Base-by-base conservation (phyloP, 2,888 invertebrate genomes). In the Ypsolopha sequella region DNA sequence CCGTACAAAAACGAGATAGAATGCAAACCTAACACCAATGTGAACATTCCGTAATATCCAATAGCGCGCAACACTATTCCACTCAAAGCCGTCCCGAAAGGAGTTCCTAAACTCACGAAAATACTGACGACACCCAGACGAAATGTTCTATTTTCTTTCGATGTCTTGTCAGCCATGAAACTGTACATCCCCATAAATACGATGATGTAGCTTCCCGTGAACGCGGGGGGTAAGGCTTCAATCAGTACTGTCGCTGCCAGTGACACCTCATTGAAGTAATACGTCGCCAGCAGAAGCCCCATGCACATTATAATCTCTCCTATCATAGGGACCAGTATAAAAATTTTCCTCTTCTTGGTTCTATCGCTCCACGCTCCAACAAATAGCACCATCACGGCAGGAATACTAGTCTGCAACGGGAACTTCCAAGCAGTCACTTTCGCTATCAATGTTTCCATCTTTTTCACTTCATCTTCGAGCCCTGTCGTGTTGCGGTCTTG, bases 301-400 rank as follows among this genome's bases (percentile, higher is more conserved):
- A 79, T 73, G 53, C 89, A 85, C 1, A 88, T 77, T 50, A 89
- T 60, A 14, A 89, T 78, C 60, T 90, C 89, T 3, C 90, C 90
- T 6, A 80, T 55, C 52, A 90, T 82, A 0, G 90, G 90, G 36
- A 88, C 67, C 1, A 90, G 58, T 61, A 91, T 89, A 55, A 87
- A 89, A 43, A 89, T 87, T 69, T 90, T 90, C 59, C 90, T 72
- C 58, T 80, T 84, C 58, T 88, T 88, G 53, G 87, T 86, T 56
- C 88, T 86, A 61, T 91, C 90, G 56, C 89, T 90, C 90, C 90
- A 91, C 0, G 90, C 88, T 0, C 90, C 91, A 8, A 90, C 68
- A 54, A 90, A 89, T 14, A 89, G 68, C 9, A 89, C 87, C 62
- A 90, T 74, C 0, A 88, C 62, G 0, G 89, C 88, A 2, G 90